phyloP scores from a whole-genome alignment of 2,797 vertebrate species.

The Squalus acanthias region DNA sequence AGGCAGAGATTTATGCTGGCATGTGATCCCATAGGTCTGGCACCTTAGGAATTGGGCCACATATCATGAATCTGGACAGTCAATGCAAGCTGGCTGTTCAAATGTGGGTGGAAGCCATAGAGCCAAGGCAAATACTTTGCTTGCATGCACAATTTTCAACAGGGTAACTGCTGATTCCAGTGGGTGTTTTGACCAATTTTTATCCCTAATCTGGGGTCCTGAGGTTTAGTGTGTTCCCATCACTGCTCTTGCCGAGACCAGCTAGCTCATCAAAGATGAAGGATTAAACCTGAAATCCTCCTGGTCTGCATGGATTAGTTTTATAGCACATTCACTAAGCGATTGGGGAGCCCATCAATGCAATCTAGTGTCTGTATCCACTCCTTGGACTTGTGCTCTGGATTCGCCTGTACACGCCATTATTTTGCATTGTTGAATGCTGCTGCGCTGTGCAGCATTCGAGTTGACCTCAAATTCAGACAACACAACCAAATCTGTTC shows the following conservation, averaged over 20 bases:
- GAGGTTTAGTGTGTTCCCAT: background rate
- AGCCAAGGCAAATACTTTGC: background rate
- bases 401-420: background rate
- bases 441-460: background rate
- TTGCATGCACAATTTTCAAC: background rate
- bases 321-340: background rate
- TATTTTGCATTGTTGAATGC: background rate
- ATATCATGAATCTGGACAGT: background rate
- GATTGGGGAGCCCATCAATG: background rate
- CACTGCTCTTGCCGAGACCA: background rate
- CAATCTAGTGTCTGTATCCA: background rate
- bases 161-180: background rate
- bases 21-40: background rate
- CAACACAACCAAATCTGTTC: background rate
- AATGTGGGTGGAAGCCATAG: background rate
- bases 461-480: background rate
- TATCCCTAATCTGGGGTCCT: background rate
- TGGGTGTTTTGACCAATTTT: background rate
- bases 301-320: background rate
- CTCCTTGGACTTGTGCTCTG: background rate
- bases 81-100: background rate
- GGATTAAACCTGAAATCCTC: background rate
- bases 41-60: background rate
- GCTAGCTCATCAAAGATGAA: background rate
- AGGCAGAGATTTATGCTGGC: background rate